Evolutionary conservation across 2,113 vertebrate species (phyloP).

Genomic region (Leiothrix lutea): DNA sequence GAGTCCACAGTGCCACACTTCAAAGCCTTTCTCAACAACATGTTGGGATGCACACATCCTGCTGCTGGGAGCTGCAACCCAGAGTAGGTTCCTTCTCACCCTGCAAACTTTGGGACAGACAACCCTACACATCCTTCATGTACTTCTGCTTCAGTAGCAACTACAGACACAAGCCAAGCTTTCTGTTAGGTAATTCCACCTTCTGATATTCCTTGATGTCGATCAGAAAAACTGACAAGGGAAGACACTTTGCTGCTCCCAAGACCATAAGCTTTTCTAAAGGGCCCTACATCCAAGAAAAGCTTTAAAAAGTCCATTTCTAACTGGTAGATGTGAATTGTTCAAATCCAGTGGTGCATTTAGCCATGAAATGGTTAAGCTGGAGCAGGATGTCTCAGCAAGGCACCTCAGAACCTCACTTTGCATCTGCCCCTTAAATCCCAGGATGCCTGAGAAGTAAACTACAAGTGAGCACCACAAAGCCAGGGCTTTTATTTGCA

Average conservation of each 20-base stretch:
- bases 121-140: fast-evolving
- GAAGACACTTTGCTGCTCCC: not conserved
- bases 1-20: not conserved
- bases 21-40: not conserved
- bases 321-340: not conserved
- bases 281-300: not conserved
- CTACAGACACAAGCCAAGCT: not conserved
- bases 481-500: not conserved
- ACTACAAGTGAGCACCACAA: not conserved
- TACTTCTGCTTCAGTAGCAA: not conserved
- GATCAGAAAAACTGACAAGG: not conserved
- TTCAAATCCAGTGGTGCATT: not conserved
- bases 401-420: not conserved
- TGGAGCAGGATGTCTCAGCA: not conserved
- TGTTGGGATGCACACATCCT: not conserved
- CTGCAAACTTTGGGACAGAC: not conserved
- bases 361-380: not conserved
- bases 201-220: not conserved
- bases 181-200: not conserved
- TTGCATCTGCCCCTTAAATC: not conserved
- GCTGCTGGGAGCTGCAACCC: not conserved
- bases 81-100: not conserved
- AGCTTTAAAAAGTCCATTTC: not conserved
- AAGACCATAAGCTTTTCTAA: not conserved
- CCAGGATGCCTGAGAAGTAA: not conserved